These are phyloP conservation scores for Cryptoblepharus egeriae DNA, from an alignment of 2,797 vertebrate genomes.

Conservation along the genomic window DNA sequence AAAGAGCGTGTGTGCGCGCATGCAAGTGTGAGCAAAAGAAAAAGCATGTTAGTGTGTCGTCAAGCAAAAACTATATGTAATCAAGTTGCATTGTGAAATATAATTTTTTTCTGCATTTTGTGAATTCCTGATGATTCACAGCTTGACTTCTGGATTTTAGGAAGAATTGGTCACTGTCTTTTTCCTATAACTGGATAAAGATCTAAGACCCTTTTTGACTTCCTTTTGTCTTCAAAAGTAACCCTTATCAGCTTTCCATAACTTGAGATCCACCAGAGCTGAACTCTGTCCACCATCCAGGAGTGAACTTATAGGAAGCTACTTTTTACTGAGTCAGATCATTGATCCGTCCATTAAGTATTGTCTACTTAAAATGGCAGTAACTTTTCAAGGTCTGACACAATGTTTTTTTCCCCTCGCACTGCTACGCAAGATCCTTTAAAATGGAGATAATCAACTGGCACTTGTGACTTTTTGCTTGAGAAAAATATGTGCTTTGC, in stretches of 20 bases:
- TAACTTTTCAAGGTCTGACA: too few relatives aligned
- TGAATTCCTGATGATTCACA: not conserved
- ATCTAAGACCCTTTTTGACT: not conserved
- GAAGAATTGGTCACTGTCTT: not conserved
- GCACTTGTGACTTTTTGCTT: too few relatives aligned
- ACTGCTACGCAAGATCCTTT: too few relatives aligned
- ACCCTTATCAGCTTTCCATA: not conserved
- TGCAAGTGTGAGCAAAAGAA: not conserved
- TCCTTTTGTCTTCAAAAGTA: not conserved
- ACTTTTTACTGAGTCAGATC: too few relatives aligned
- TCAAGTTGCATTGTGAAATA: slow-evolving; percentile 1
- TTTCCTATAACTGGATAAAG: not conserved
- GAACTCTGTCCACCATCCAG: not conserved
- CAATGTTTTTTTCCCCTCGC: too few relatives aligned
- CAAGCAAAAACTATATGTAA: not conserved
- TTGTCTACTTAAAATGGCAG: too few relatives aligned
- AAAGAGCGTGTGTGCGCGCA: not conserved
- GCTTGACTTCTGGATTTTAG: not conserved
- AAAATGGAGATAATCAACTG: too few relatives aligned
- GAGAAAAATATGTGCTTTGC: too few relatives aligned
- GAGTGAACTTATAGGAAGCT: too few relatives aligned
- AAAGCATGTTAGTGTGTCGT: not conserved
- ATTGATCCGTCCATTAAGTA: too few relatives aligned
- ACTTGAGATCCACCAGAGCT: not conserved
- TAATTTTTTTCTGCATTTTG: not conserved